Base-by-base conservation (phyloP, 1,140 invertebrate species). In the Microplitis mediator region DNA sequence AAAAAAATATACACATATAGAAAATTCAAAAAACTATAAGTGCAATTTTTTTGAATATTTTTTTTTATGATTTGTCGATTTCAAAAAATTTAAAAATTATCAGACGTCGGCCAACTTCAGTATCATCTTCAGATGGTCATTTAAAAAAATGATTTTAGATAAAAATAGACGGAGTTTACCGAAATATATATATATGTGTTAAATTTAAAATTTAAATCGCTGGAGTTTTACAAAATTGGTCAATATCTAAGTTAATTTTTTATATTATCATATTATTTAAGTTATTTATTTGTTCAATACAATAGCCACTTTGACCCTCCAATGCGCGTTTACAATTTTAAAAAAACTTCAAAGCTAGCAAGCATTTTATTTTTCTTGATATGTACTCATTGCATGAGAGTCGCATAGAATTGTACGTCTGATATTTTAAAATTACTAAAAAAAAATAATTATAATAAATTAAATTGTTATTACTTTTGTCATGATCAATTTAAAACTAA, bases 141-240 rank as follows among this genome's bases (percentile, higher is more conserved):
- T 23, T 23, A 23, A 23, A 23, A 23, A 32, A 14, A 62, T 23
- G 32, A 32, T 1, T 8, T 50, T 50, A 2, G 3, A 50, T 8
- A 8, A 50, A 50, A 8, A 50, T 50, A 50, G 13, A 8, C 2
- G 3, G 45, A 8, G 13, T 50, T 13, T 8, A 8, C 13, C 13
- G 2, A 50, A 50, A 50, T 8, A 50, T 6, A 1, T 8, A 50
- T 23, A 23, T 23, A 23, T 23, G 2, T 23, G 23, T 23, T 23
- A 50, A 50, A 50, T 8, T 39, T 70, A 63, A 69, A 31, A 5
- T 31, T 45, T 9, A 56, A 65, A 39, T 54, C 45, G 35, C 39
- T 39, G 35, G 14, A 31, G 54, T 39, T 54, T 51, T 69, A 54
- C 65, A 62, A 73, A 73, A 73, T 73, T 73, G 58, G 58, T 69